Evolutionary conservation across 2,888 invertebrate species (phyloP).

Genomic region (Nephrotoma flavescens): DNA sequence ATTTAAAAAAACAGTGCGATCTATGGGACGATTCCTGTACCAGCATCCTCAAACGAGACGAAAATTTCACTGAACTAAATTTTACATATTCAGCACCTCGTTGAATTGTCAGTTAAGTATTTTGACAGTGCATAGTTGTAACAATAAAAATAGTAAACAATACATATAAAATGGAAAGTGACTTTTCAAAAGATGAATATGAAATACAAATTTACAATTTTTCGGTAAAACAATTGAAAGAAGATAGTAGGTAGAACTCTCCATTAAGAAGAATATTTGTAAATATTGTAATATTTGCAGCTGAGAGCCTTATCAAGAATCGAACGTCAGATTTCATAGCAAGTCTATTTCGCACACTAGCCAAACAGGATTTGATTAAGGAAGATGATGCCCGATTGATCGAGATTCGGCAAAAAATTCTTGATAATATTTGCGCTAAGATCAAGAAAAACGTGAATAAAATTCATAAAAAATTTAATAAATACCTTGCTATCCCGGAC

Average conservation of each 20-base stretch:
- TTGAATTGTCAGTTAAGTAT: not conserved
- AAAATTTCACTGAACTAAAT: not conserved
- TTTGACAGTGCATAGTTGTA: not conserved
- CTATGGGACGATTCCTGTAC: too few relatives aligned
- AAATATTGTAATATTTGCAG: not conserved
- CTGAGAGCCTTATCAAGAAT: not conserved
- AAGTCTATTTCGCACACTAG: not conserved
- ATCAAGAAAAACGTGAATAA: constrained; percentile 12
- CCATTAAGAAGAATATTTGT: not conserved
- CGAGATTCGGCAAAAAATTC: too few relatives aligned
- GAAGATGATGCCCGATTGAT: not conserved
- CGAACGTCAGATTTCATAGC: not conserved
- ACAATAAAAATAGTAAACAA: constrained; percentile 8
- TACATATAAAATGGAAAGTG: not conserved
- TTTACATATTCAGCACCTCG: not conserved
- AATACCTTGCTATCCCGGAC: constrained; percentile 21
- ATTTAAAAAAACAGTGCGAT: too few relatives aligned
- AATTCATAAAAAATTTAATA: constrained; percentile 18
- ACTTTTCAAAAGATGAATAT: constrained; percentile 14
- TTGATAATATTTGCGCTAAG: not conserved
- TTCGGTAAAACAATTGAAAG: constrained; percentile 17
- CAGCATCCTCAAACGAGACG: too few relatives aligned
- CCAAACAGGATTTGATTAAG: not conserved
- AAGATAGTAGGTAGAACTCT: constrained; percentile 17
- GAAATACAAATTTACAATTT: constrained; percentile 21